Conservation (phyloP, 2,888 invertebrate genomes). For the Gymnoscelis rufifasciata region DNA sequence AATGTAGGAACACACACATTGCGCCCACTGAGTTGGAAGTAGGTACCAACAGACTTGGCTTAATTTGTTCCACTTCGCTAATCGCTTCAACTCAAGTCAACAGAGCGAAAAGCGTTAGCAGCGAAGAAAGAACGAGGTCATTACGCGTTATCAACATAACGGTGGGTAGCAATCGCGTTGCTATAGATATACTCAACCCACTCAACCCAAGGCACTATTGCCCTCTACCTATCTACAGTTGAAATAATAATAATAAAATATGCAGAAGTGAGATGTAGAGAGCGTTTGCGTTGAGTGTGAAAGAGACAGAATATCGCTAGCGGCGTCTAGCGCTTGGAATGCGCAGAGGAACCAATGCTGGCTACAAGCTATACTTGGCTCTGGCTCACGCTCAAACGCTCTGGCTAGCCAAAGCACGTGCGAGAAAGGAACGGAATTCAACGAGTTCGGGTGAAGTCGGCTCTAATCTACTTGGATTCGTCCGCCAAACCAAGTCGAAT, state of each 20-base stretch:
- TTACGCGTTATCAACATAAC: background rate
- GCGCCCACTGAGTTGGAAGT: too few relatives aligned
- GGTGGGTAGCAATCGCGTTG: background rate
- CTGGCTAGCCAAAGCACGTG: slow-evolving; percentile 40
- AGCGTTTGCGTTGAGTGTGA: slow-evolving; percentile 33
- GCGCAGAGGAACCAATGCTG: slow-evolving; percentile 64
- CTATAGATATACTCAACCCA: too few relatives aligned
- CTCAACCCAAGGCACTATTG: too few relatives aligned
- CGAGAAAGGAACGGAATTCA: slow-evolving; percentile 57
- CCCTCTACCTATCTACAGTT: slow-evolving; percentile 4
- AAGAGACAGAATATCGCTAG: slow-evolving; percentile 38
- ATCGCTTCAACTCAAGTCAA: background rate
- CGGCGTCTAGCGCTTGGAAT: slow-evolving; percentile 51
- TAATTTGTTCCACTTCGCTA: background rate
- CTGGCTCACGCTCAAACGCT: slow-evolving; percentile 29
- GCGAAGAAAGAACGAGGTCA: background rate
- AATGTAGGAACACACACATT: too few relatives aligned
- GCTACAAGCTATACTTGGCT: slow-evolving; percentile 57
- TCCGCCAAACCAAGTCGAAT: slow-evolving; percentile 26
- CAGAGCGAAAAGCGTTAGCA: background rate
- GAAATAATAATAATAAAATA: background rate
- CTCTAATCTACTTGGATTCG: slow-evolving; percentile 29
- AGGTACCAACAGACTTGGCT: background rate
- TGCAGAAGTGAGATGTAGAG: slow-evolving; percentile 31
- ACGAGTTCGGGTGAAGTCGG: slow-evolving; percentile 36